These are phyloP conservation scores for Tauraco erythrolophus DNA, from an alignment of 2,113 vertebrate species.

Conservation along the genomic window DNA sequence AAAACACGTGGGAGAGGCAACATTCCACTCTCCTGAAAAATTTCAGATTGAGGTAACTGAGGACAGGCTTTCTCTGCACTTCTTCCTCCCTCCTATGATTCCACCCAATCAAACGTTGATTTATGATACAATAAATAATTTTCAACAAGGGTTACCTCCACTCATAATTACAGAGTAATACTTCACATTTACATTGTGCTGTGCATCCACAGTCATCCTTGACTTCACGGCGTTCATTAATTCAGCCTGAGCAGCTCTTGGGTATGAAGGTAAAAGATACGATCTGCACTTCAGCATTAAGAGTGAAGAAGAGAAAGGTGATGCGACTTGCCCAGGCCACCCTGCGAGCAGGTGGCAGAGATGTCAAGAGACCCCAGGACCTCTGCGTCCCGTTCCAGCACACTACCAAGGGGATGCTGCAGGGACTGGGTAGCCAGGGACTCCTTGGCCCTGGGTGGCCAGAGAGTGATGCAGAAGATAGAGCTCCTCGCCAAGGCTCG, in stretches of 20 bases:
- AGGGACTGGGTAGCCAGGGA: no score
- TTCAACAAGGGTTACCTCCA: neutral
- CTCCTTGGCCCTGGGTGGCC: fast-evolving
- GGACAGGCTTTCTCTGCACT: neutral
- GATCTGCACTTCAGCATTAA: neutral
- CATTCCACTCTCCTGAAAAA: neutral
- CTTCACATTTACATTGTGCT: neutral
- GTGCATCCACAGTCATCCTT: neutral
- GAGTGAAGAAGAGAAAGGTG: neutral
- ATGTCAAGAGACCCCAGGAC: neutral
- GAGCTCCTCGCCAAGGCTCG: neutral
- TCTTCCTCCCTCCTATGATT: neutral
- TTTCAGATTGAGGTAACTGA: neutral
- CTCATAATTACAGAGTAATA: neutral
- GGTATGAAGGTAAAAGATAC: neutral
- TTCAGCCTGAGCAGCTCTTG: neutral
- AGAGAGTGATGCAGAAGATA: neutral
- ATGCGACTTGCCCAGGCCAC: neutral
- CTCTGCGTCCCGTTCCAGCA: neutral
- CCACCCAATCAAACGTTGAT: neutral
- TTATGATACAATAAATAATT: neutral
- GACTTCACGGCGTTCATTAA: neutral
- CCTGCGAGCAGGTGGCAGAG: neutral
- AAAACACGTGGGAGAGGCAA: neutral
- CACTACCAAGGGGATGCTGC: fast-evolving